These are phyloP conservation scores for Myopa tessellatipennis DNA, from an alignment of 2,888 invertebrate genomes.

Conservation along the genomic window DNA sequence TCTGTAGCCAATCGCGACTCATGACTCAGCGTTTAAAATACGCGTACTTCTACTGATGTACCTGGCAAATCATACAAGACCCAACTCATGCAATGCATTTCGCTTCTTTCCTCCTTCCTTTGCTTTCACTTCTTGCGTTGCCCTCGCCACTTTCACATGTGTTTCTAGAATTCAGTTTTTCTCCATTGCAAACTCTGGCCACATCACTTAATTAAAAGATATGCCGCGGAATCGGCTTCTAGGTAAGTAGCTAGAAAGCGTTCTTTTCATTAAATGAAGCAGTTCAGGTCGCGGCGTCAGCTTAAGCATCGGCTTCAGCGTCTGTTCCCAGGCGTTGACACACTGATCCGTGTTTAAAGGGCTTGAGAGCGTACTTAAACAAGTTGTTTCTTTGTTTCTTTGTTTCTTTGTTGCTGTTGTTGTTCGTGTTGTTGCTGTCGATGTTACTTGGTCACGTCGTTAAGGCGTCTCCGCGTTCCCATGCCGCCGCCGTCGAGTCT, in stretches of 20 bases:
- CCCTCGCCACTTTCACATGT: too few relatives aligned
- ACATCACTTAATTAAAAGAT: not conserved
- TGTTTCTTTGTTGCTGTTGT: not conserved
- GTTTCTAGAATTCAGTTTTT: not conserved
- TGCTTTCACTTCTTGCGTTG: not conserved
- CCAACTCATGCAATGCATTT: not conserved
- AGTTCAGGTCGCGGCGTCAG: slow-evolving; percentile 30
- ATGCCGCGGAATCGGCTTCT: not conserved
- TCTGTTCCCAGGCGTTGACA: slow-evolving; percentile 63
- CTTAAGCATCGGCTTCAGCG: slow-evolving; percentile 54
- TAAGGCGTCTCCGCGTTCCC: not conserved
- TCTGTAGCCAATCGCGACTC: too few relatives aligned
- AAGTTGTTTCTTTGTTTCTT: slow-evolving; percentile 5
- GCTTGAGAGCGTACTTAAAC: not conserved
- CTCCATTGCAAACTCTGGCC: not conserved
- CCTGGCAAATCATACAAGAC: not conserved
- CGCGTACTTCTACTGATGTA: not conserved
- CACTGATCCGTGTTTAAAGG: slow-evolving; percentile 47
- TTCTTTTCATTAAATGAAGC: slow-evolving; percentile 33
- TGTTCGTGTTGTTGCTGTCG: too few relatives aligned
- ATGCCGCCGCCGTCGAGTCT: slow-evolving; percentile 3
- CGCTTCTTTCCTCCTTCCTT: not conserved
- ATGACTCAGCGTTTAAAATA: not conserved
- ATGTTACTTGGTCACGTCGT: not conserved
- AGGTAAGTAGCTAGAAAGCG: slow-evolving; percentile 25